Evolutionary conservation across 2,113 vertebrate species (phyloP).

Genomic region (Oncorhynchus gorbuscha): DNA sequence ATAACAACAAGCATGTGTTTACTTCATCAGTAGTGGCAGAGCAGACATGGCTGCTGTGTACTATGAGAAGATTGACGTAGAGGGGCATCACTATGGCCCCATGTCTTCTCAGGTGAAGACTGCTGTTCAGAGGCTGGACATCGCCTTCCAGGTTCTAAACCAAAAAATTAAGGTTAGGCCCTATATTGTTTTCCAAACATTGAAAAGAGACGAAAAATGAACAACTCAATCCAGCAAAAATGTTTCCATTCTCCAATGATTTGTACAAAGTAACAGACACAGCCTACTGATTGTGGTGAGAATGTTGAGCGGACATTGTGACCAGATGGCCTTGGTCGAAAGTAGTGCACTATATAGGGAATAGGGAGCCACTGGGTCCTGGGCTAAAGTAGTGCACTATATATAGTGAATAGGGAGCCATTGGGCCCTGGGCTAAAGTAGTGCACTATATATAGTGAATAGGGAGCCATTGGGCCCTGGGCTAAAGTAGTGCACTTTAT

Average conservation of each 20-base stretch:
- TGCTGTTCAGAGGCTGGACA: conserved; percentile 79
- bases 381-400: not conserved
- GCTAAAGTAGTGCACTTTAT: not conserved
- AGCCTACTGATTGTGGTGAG: not conserved
- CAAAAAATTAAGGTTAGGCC: conserved; percentile 80
- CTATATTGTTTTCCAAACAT: not conserved
- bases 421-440: too few relatives aligned
- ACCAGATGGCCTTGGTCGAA: too few relatives aligned
- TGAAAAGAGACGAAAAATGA: not conserved
- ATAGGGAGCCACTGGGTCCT: too few relatives aligned
- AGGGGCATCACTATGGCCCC: conserved; percentile 91
- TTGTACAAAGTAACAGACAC: not conserved
- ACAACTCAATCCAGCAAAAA: not conserved
- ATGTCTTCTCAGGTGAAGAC: conserved; percentile 76
- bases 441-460: not conserved
- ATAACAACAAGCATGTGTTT: not conserved
- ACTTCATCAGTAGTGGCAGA: conserved; percentile 64
- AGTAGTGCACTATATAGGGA: not conserved
- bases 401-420: not conserved
- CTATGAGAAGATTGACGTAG: conserved; percentile 88
- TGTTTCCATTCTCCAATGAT: not conserved
- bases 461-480: too few relatives aligned
- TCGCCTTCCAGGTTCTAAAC: conserved; percentile 78
- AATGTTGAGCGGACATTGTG: not conserved
- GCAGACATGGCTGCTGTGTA: conserved; percentile 87